Conservation (phyloP, 2,888 invertebrate species). For the Ptilodon capucinus region DNA sequence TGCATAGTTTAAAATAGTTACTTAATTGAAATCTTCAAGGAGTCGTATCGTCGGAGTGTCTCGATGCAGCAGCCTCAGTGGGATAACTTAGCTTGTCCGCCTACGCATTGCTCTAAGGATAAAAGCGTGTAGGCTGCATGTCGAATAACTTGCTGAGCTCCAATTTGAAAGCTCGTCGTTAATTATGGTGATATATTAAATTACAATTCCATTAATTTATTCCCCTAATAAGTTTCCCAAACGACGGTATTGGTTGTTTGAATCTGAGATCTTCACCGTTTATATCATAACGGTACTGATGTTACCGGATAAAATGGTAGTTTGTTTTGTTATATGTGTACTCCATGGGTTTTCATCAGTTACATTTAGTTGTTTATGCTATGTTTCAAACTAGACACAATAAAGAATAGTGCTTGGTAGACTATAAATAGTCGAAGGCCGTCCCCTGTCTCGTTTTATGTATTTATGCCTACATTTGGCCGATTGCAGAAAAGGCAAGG, state of each 20-base stretch:
- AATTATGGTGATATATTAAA: slow-evolving; percentile 13
- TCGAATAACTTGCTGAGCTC: slow-evolving; percentile 34
- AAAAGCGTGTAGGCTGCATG: slow-evolving; percentile 39
- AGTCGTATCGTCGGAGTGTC: slow-evolving; percentile 38
- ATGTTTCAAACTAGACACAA: slow-evolving; percentile 15
- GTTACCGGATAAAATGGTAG: too few species aligned
- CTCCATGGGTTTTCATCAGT: neutral
- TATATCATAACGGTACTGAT: too few species aligned
- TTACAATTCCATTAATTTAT: neutral
- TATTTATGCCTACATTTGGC: slow-evolving; percentile 41
- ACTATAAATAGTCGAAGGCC: slow-evolving; percentile 59
- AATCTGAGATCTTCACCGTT: too few species aligned
- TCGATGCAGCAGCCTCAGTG: slow-evolving; percentile 42
- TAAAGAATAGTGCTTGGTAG: slow-evolving; percentile 23
- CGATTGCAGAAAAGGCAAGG: slow-evolving; percentile 59
- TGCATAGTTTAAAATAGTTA: slow-evolving; percentile 33
- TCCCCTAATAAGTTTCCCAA: slow-evolving; percentile 5
- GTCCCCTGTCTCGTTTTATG: slow-evolving; percentile 32
- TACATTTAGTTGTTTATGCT: slow-evolving; percentile 5
- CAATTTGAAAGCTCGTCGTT: slow-evolving; percentile 29
- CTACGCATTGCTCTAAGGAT: slow-evolving; percentile 46
- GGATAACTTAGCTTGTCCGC: slow-evolving; percentile 60
- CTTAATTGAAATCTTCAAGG: slow-evolving; percentile 41
- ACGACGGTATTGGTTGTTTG: too few species aligned
- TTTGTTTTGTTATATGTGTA: neutral